These are phyloP conservation scores for Galerucella calmariensis DNA, from an alignment of 2,888 invertebrate species.

Conservation along the genomic window DNA sequence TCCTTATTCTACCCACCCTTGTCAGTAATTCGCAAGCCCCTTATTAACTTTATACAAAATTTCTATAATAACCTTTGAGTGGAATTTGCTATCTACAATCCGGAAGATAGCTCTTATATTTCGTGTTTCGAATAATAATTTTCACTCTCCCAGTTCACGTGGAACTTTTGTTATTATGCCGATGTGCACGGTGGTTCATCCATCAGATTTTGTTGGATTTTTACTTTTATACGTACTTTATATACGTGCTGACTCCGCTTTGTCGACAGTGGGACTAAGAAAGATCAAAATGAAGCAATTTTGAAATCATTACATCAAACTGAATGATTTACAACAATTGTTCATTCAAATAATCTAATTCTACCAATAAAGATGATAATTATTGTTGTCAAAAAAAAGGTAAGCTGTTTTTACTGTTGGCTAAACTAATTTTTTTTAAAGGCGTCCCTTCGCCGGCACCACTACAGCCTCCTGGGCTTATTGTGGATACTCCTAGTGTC, in stretches of 20 bases:
- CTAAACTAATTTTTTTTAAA: no score
- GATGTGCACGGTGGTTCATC: not conserved
- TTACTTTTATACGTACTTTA: not conserved
- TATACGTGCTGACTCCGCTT: not conserved
- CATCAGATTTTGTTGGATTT: not conserved
- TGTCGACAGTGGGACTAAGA: no score
- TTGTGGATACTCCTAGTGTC: no score
- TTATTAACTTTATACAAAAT: slow-evolving; percentile 48
- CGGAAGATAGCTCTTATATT: slow-evolving; percentile 37
- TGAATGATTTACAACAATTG: no score
- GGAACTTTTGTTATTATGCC: not conserved
- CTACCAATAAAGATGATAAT: no score
- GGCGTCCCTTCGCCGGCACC: no score
- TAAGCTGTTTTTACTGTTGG: no score
- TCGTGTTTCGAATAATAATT: slow-evolving; percentile 39
- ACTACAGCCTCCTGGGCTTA: no score
- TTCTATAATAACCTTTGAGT: slow-evolving; percentile 43
- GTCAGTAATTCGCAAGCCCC: slow-evolving; percentile 41
- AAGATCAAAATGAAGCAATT: no score
- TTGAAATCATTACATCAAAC: no score
- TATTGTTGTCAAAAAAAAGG: no score
- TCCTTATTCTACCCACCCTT: slow-evolving; percentile 28
- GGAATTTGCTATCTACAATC: slow-evolving; percentile 38
- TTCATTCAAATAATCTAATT: no score
- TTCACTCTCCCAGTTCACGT: slow-evolving; percentile 14